Percentiles rank a stretch among this genome's conserved stretches.
phyloP scores from a whole-genome alignment of 2,888 invertebrate species.

The Anorthoa munda region DNA sequence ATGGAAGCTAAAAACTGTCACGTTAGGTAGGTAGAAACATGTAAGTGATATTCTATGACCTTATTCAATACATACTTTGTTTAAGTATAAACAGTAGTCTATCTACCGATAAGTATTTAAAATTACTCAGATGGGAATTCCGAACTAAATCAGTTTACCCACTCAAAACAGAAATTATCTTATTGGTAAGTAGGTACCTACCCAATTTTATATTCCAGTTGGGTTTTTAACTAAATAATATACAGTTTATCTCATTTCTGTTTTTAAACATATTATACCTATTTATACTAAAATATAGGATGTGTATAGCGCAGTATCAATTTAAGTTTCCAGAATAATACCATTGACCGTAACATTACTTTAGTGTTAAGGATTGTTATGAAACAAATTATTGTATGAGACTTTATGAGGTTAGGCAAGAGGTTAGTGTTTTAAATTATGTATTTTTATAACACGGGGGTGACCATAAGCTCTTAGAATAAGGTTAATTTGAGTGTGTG shows the following conservation, averaged over 20 bases:
- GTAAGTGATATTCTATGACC: neutral
- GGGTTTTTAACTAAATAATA: neutral
- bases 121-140: neutral
- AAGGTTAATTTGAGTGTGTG: no score
- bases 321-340: neutral
- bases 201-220: neutral
- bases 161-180: no score
- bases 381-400: neutral
- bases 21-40: neutral
- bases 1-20: neutral
- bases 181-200: no score
- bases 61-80: neutral
- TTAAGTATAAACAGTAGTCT: no score
- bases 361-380: neutral
- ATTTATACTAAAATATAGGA: neutral
- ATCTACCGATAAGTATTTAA: neutral
- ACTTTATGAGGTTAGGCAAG: no score
- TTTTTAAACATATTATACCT: neutral
- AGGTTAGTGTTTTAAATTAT: no score
- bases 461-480: no score
- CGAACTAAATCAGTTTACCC: neutral
- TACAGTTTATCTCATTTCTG: neutral
- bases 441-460: no score
- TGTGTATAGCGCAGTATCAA: no score
- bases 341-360: neutral